Evolutionary conservation across 2,113 vertebrate genomes (phyloP), one percentile per base, ranked within the genome.

Genomic region (Progne subis): DNA sequence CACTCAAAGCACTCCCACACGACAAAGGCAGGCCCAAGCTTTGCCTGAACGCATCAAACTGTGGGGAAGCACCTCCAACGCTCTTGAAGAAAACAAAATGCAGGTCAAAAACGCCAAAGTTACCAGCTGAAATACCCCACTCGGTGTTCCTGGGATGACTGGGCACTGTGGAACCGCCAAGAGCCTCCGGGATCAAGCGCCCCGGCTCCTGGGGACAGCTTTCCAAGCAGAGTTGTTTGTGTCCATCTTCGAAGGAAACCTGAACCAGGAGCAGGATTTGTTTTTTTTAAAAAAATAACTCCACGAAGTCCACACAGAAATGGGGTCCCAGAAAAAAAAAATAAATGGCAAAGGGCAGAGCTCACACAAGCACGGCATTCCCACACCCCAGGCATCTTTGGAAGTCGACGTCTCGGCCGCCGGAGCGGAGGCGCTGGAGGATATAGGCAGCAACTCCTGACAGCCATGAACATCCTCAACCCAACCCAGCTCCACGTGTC

Each of bases 351-450:
- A 88, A 87, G 41, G 69, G 65, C 81, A 93, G 79, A 85, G 84
- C 84, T 88, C 90, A 92, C 53, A 72, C 57, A 60, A 82, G 61
- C 12, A 37, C 43, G 0, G 75, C 85, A 93, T 71, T 94, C 77
- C 72, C 91, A 65, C 56, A 57, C 24, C 5, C 28, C 0, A 2
- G 70, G 92, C 83, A 90, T 97, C 97, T 97, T 96, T 96, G 97
- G 94, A 96, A 90, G 72, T 78, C 2, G 6, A 59, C 21, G 31
- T 57, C 92, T 91, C 26, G 1, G 90, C 75, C 5, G 0, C 8
- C 2, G 18, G 26, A 93, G 94, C 94, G 12, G 1, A 96, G 95
- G 69, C 24, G 9, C 19, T 77, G 59, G 70, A 76, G 82, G 76
- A 52, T 55, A 87, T 0, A 84, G 83, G 85, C 94, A 87, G 88